Evolutionary conservation across 23 tunicate genomes (phyloP).

Genomic region (Halocynthia aurantium): DNA sequence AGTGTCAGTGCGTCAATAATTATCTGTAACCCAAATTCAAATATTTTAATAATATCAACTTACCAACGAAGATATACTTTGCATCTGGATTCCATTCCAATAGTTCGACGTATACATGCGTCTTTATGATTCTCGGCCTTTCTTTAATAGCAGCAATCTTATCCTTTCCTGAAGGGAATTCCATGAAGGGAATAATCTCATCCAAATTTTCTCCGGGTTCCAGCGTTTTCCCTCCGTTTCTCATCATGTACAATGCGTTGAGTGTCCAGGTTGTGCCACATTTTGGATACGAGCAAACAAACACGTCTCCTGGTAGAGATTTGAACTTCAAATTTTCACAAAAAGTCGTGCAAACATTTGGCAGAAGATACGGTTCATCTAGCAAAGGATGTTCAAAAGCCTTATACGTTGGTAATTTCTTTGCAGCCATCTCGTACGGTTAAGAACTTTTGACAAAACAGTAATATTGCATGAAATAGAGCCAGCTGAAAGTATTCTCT

Average conservation of each 20-base stretch:
- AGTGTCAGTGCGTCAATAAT: background rate
- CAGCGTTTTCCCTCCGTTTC: conserved; percentile 16
- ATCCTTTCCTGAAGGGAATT: conserved; percentile 10
- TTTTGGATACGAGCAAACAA: conserved; percentile 40
- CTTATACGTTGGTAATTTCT: no score
- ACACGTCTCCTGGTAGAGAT: conserved; percentile 21
- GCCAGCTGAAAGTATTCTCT: no score
- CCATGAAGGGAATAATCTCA: conserved; percentile 25
- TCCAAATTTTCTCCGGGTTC: conserved; percentile 14
- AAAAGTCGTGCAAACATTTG: background rate
- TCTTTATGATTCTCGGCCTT: conserved; percentile 37
- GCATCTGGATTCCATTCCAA: conserved; percentile 13
- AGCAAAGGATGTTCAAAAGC: background rate
- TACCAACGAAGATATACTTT: conserved; percentile 51
- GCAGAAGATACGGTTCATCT: background rate
- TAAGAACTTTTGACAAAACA: no score
- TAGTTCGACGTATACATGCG: conserved; percentile 17
- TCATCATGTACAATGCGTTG: conserved; percentile 29
- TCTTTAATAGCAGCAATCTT: background rate
- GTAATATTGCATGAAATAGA: no score
- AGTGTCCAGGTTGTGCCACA: conserved; percentile 49
- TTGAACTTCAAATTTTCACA: conserved; percentile 8
- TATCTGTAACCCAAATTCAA: no score
- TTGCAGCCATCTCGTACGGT: no score
- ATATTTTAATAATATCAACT: background rate